These are phyloP conservation scores for Darevskia mixta DNA, from an alignment of 2,797 vertebrate species.

Conservation along the genomic window DNA sequence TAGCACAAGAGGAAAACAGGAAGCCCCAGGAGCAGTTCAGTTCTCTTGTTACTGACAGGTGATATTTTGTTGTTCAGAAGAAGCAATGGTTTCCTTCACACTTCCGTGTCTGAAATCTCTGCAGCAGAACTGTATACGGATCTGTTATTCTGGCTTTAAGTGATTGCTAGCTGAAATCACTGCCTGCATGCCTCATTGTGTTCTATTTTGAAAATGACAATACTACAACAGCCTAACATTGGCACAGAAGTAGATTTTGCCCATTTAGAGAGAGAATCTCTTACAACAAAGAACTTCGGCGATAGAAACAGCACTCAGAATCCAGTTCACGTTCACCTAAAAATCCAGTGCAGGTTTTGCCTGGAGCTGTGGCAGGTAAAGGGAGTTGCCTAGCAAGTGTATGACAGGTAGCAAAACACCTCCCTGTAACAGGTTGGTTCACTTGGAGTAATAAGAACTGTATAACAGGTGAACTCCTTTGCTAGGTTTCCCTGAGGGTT, in stretches of 20 bases:
- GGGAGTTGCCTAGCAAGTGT: constrained; percentile 36
- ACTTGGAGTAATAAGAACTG: constrained; percentile 37
- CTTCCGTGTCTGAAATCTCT: background rate
- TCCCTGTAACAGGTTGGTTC: constrained; percentile 39
- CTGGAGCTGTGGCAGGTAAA: constrained; percentile 13
- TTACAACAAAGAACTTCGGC: background rate
- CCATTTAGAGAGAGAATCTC: background rate
- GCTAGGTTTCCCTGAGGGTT: constrained; percentile 19
- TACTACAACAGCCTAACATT: background rate
- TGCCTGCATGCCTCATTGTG: background rate
- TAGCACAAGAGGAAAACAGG: background rate
- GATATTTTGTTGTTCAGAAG: background rate
- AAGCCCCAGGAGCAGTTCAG: background rate
- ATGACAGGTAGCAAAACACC: constrained; percentile 41
- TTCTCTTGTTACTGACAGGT: background rate
- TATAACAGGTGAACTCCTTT: constrained; percentile 39
- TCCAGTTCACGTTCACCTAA: constrained; percentile 6
- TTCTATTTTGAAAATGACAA: background rate
- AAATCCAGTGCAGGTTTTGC: constrained; percentile 32
- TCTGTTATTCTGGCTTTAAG: background rate
- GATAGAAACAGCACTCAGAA: constrained; percentile 2
- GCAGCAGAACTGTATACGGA: background rate
- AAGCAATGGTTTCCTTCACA: background rate
- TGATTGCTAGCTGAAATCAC: background rate
- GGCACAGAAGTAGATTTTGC: background rate